Conservation (phyloP, 2,888 invertebrate genomes). For the Epiblema foenella region DNA sequence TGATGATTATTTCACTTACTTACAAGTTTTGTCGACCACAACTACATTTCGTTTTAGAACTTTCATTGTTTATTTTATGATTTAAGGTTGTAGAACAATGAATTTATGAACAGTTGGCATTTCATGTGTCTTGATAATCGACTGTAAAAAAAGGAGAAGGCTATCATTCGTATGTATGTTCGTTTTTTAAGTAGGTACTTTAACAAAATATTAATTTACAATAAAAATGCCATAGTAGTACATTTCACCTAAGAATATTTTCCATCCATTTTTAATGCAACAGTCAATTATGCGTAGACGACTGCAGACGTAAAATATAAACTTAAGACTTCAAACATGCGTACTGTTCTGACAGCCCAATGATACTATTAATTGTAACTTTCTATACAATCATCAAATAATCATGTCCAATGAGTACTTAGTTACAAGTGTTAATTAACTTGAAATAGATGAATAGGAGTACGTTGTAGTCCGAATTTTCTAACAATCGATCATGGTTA, state of each 20-base stretch:
- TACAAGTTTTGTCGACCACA: too few species aligned
- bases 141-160: too few species aligned
- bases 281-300: neutral
- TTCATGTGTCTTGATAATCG: too few species aligned
- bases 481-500: conserved; percentile 36
- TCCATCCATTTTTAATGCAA: conserved; percentile 14
- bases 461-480: conserved; percentile 6
- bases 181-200: too few species aligned
- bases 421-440: conserved; percentile 30
- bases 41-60: too few species aligned
- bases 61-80: too few species aligned
- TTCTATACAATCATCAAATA: conserved; percentile 34
- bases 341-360: neutral
- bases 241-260: neutral
- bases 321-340: neutral
- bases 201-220: neutral
- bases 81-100: too few species aligned
- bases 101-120: too few species aligned
- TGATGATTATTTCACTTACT: too few species aligned
- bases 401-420: conserved; percentile 23
- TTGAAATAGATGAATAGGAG: conserved; percentile 23
- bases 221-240: neutral
- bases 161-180: too few species aligned
- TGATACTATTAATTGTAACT: conserved; percentile 29
- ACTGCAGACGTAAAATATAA: neutral